Evolutionary conservation across 2,888 invertebrate species (phyloP), one percentile per base, ranked within the genome.

Genomic region (Anoncus sp.): DNA sequence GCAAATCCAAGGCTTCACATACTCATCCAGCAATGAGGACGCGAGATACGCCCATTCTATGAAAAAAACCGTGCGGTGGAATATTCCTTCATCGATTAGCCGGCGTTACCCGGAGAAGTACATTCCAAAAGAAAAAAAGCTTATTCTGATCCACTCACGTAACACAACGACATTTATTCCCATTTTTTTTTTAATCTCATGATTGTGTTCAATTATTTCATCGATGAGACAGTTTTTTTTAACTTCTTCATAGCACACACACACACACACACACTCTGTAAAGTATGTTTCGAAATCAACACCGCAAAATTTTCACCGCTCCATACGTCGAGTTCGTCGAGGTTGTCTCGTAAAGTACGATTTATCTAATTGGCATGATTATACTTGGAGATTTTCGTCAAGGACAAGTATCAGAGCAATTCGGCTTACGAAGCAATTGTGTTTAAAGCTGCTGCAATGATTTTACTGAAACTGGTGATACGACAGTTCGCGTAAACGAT

Each of bases 1-100:
- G 3, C 5, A 16, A 40, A 66, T 22, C 14, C n/a, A 55, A 35
- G 18, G 43, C n/a, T 40, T 12, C 22, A 14, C 18, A 60, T 51
- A n/a, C 7, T 62, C 22, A 16, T 16, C 18, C 20, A 24, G 18
- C 40, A 38, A 67, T 24, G 38, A 38, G 47, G 31, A 38, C 38
- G 45, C 18, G 53, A 62, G 31, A 75, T 63, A 69, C 69, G 75
- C 63, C 75, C 69, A 75, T 38, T 31, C n/a, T 63, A 6, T 12
- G 62, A 40, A 10, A 47, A 43, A 59, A 67, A n/a, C 59, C 62
- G 22, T 20, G 14, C 24, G 35, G 49, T 1, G 18, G n/a, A 49
- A 62, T 49, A 24, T 63, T 63, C 22, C 63, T 43, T 59, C 43
- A 70, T 75, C 69, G 63, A 75, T 75, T 57, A 6, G 16, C 47